phyloP scores from a whole-genome alignment of 2,888 invertebrate species.

The Autographa gamma region DNA sequence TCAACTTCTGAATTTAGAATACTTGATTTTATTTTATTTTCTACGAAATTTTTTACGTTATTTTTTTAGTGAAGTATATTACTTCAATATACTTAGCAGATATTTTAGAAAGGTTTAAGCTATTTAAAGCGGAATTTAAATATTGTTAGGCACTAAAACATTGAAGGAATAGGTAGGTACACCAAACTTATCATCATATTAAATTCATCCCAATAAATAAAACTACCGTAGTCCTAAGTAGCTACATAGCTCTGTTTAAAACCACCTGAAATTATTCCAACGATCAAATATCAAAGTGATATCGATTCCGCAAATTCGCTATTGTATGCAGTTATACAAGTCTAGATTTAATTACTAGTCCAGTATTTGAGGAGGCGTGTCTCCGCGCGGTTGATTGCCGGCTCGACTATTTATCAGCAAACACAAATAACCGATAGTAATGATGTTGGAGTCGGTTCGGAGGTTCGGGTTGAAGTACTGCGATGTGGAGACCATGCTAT shows the following conservation, averaged over 20 bases:
- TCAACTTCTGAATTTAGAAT: constrained; percentile 18
- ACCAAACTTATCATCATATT: too few species aligned
- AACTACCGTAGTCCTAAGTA: too few species aligned
- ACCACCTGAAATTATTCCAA: background rate
- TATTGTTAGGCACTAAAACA: too few species aligned
- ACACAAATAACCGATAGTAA: background rate
- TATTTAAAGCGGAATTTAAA: too few species aligned
- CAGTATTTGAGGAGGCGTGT: constrained; percentile 21
- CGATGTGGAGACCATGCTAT: constrained; percentile 71
- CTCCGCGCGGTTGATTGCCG: constrained; percentile 11
- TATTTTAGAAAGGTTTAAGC: too few species aligned
- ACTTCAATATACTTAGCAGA: too few species aligned
- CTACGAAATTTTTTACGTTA: too few species aligned
- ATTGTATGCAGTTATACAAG: background rate
- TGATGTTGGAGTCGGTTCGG: constrained; percentile 29
- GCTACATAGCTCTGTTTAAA: too few species aligned
- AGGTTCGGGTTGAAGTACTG: constrained; percentile 66
- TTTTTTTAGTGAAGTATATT: background rate
- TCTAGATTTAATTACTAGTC: constrained; percentile 9
- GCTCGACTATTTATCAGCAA: constrained; percentile 10
- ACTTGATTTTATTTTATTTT: background rate
- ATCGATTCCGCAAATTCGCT: background rate
- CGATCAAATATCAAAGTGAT: background rate
- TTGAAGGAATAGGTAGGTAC: too few species aligned
- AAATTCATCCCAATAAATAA: too few species aligned